Evolutionary conservation across 1,140 invertebrate genomes (phyloP), one percentile per base, ranked within the genome.

Genomic region (Geopemphigus sp.): DNA sequence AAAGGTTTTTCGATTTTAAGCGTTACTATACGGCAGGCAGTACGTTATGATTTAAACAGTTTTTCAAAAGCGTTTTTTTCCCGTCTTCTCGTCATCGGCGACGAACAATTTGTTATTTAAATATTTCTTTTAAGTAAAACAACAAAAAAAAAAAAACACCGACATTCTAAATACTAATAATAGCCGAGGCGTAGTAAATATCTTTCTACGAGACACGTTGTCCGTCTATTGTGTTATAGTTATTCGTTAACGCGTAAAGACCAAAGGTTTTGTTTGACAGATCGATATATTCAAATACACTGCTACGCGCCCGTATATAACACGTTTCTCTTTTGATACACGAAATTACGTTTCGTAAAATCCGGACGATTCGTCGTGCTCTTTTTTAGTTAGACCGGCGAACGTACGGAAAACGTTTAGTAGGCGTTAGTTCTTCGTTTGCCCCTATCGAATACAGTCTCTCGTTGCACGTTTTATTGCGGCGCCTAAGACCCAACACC

Each of bases 231-330:
- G 68, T 72, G 47, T 54, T 68, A 68, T 50, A 24, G n/a, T 26
- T 68, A 50, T 68, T 70, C 26, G 50, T 53, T 29, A 54, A 29
- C 68, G 26, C 10, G 32, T 39, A 70, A 70, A 53, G 26, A 72
- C 68, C 53, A 24, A 72, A 72, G 50, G 50, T 72, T 72, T 72
- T 72, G 68, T 72, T 72, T 54, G 22, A 54, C 68, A 54, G 53
- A 72, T 72, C 68, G 68, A 72, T 72, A 8, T 39, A 72, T 53
- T 72, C 50, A 54, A 72, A 72, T 53, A 53, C 26, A 53, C 32
- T 39, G 32, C 17, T 29, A 72, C 47, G 15, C 50, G 26, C n/a
- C 6, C 50, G 17, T 72, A 54, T 11, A n/a, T 54, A 72, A 72
- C 26, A 53, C 50, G 47, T 72, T 54, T 68, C 54, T 54, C 50